A percentile compares a stretch with the other conserved stretches of the same genome.
Conservation (phyloP, 1,140 invertebrate species). For the Cydia strobilella region DNA sequence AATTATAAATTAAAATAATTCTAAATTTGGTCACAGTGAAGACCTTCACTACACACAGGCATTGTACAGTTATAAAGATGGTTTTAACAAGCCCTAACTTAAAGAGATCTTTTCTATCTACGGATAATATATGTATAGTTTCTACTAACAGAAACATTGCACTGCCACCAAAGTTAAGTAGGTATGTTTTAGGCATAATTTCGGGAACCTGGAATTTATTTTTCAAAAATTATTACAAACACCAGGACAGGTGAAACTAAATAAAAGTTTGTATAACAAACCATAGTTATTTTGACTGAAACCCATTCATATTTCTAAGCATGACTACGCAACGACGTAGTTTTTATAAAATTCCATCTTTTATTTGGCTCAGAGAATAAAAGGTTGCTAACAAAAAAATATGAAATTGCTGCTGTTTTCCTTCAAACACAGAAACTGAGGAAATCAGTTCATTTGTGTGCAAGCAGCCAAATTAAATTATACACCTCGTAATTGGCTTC, state of each 20-base stretch:
- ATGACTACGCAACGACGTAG: background rate
- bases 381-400: background rate
- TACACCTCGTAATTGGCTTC: conserved; percentile 29
- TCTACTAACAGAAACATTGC: no score
- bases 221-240: no score
- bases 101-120: no score
- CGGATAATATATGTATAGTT: no score
- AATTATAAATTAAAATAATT: no score
- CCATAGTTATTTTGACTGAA: background rate
- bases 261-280: background rate
- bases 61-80: no score
- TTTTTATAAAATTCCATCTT: background rate
- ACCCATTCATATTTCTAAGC: background rate
- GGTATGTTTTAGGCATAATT: no score
- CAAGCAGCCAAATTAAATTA: conserved; percentile 23
- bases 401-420: background rate
- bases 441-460: conserved; percentile 30
- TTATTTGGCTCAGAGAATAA: background rate
- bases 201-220: no score
- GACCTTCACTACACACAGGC: no score
- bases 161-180: no score
- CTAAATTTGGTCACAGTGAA: no score
- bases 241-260: background rate
- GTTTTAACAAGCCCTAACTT: no score
- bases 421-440: conserved; percentile 29